phyloP scores from a whole-genome alignment of 1,140 invertebrate genomes.

The Phenacoccus solenopsis region DNA sequence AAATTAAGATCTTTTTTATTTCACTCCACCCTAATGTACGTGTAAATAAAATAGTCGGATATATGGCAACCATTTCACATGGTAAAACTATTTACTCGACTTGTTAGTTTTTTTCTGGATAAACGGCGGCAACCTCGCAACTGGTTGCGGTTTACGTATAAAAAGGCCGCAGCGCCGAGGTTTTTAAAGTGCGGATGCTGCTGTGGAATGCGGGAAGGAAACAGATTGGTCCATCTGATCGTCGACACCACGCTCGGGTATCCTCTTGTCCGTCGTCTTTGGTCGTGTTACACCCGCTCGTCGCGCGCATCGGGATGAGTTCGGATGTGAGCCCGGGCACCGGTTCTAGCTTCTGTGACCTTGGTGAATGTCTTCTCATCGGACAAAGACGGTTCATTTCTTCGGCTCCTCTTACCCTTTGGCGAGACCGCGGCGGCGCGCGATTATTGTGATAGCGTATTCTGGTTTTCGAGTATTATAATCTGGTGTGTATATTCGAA shows the following conservation, averaged over 20 bases:
- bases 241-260: constrained; percentile 5
- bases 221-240: constrained; percentile 11
- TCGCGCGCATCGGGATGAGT: not conserved
- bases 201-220: constrained; percentile 12
- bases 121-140: not conserved
- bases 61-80: not conserved
- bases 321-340: not conserved
- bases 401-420: not conserved
- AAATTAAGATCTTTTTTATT: too few relatives aligned
- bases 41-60: not conserved
- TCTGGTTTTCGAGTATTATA: not conserved
- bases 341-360: constrained; percentile 14
- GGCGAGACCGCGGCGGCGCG: not conserved
- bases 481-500: too few relatives aligned
- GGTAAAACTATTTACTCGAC: too few relatives aligned
- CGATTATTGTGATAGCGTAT: not conserved
- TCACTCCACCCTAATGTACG: too few relatives aligned
- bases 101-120: too few relatives aligned
- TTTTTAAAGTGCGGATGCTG: not conserved
- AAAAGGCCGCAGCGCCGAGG: not conserved
- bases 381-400: not conserved
- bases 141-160: not conserved
- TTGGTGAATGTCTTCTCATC: constrained; percentile 6
- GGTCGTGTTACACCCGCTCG: not conserved
- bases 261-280: constrained; percentile 2